Conservation (phyloP, 2,113 vertebrate genomes). For the Protomyctophum bolini region DNA sequence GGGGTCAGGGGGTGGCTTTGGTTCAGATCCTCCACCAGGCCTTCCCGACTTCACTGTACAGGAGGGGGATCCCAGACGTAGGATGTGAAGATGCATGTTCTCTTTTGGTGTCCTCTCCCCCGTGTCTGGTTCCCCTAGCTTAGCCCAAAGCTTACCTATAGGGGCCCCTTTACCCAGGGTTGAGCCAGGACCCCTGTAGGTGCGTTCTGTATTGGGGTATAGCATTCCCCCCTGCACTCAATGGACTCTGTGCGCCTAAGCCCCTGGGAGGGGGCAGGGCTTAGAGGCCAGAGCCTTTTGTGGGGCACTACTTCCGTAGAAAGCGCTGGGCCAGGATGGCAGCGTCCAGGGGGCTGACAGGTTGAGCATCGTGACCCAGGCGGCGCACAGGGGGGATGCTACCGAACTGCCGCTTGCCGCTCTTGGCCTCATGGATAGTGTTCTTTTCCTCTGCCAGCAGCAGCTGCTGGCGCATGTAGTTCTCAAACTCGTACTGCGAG, state of each 20-base stretch:
- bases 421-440: conserved; percentile 92
- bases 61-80: conserved; percentile 41
- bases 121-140: conserved; percentile 22
- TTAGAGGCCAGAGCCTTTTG: conserved; percentile 25
- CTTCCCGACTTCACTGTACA: conserved; percentile 27
- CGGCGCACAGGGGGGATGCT: conserved; percentile 91
- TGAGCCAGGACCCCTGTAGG: conserved; percentile 15
- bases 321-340: conserved; percentile 95
- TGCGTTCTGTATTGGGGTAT: conserved; percentile 29
- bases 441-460: conserved; percentile 97
- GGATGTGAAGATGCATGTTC: conserved; percentile 34
- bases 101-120: conserved; percentile 28
- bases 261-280: conserved; percentile 11
- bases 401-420: conserved; percentile 90
- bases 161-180: conserved; percentile 26
- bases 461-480: conserved; percentile 99
- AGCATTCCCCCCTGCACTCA: conserved; percentile 15
- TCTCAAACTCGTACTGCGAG: conserved; percentile 98
- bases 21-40: conserved; percentile 52
- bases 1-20: conserved; percentile 44
- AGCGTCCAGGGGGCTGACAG: conserved; percentile 93
- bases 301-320: conserved; percentile 86
- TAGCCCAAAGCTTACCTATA: conserved; percentile 31
- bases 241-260: conserved; percentile 28
- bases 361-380: conserved; percentile 94